Evolutionary conservation across 2,113 vertebrate genomes (phyloP).

Genomic region (Eira barbara): DNA sequence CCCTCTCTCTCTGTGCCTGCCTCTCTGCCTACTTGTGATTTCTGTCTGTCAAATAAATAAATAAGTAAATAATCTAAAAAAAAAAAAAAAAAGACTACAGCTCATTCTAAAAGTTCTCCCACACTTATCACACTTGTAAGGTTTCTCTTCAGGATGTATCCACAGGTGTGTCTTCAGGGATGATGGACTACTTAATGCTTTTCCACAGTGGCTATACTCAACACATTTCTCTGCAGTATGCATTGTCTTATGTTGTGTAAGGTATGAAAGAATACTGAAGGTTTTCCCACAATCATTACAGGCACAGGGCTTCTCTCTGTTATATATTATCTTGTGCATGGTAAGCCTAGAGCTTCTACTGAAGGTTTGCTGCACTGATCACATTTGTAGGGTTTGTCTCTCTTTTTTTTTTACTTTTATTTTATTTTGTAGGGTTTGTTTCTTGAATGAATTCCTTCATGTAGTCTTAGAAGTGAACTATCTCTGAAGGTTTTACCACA

Average conservation of each 20-base stretch:
- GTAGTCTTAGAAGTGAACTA: not conserved
- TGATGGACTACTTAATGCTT: not conserved
- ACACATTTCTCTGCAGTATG: constrained; percentile 39
- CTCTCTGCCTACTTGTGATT: too few relatives aligned
- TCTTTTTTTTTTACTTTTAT: too few relatives aligned
- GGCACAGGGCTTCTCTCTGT: constrained; percentile 20
- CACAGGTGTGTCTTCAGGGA: constrained; percentile 40
- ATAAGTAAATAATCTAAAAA: too few relatives aligned
- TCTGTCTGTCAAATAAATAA: too few relatives aligned
- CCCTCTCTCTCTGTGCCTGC: too few relatives aligned
- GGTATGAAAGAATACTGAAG: constrained; percentile 28
- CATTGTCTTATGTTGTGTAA: constrained; percentile 35
- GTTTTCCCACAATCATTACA: constrained; percentile 50
- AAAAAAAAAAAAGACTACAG: not conserved
- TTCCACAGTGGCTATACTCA: constrained; percentile 39
- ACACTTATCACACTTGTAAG: constrained; percentile 30
- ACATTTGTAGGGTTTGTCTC: not conserved
- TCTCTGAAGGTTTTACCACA: not conserved
- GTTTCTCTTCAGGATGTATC: constrained; percentile 57
- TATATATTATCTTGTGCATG: not conserved
- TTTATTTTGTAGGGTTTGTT: not conserved
- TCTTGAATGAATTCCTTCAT: not conserved
- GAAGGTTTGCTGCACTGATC: not conserved
- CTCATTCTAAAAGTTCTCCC: constrained; percentile 51
- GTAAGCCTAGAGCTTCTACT: not conserved